A percentile compares a stretch with the other conserved stretches of the same genome.
phyloP scores from a whole-genome alignment of 1,140 invertebrate genomes.

The Philotrypesis tridentata region DNA sequence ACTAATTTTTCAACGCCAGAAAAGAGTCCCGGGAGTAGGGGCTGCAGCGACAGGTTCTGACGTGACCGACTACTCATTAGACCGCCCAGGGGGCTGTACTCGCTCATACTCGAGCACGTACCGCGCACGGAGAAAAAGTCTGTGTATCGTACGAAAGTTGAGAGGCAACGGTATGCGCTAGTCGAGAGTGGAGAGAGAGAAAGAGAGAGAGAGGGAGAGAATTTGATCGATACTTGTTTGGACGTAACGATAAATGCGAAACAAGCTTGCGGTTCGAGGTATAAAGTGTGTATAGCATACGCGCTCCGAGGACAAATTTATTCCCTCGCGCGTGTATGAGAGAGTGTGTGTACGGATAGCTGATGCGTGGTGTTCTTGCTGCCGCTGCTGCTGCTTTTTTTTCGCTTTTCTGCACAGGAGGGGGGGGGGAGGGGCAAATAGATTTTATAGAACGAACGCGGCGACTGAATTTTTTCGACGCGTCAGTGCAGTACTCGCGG shows the following conservation, averaged over 20 bases:
- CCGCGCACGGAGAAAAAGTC: neutral
- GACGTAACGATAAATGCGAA: conserved; percentile 17
- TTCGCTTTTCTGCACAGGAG: neutral
- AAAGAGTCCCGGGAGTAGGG: conserved; percentile 14
- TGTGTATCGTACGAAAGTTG: neutral
- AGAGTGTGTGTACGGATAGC: neutral
- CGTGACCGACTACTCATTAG: conserved; percentile 46
- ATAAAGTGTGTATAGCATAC: neutral
- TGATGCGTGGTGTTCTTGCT: neutral
- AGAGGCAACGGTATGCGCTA: neutral
- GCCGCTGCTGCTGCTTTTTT: too few species aligned
- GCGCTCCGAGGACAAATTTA: conserved; percentile 19
- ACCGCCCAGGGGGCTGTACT: neutral
- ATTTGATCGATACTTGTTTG: conserved; percentile 36
- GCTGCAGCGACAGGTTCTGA: neutral
- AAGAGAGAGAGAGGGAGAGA: too few species aligned
- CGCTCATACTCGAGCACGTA: neutral
- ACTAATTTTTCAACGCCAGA: conserved; percentile 51
- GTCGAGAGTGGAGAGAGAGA: too few species aligned
- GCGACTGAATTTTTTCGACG: conserved; percentile 11
- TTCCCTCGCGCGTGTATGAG: neutral
- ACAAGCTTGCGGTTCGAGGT: neutral
- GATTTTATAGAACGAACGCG: neutral
- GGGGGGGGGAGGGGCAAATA: neutral
- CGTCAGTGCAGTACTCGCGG: neutral